A percentile compares a stretch with the other conserved stretches of the same genome.
Evolutionary conservation across 2,888 invertebrate genomes (phyloP).

Genomic region (Mesorhabditis spiculigera): DNA sequence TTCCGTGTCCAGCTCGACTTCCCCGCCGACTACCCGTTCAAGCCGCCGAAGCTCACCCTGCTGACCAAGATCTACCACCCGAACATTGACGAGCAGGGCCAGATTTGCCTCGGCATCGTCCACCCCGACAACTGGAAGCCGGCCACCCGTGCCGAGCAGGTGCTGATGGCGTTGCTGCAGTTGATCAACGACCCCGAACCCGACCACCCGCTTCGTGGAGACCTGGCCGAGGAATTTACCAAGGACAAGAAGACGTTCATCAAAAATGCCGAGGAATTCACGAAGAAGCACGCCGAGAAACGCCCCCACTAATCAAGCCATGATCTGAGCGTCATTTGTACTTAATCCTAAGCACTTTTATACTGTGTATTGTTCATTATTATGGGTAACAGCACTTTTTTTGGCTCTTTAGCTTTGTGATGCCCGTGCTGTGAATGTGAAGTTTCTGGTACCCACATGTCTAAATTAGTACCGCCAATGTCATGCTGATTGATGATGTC

Average conservation of each 20-base stretch:
- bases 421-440: background rate
- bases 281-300: slow-evolving; percentile 95
- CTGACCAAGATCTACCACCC: slow-evolving; percentile 99
- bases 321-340: background rate
- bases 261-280: slow-evolving; percentile 96
- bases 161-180: slow-evolving; percentile 89
- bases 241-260: slow-evolving; percentile 95
- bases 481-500: too few species aligned
- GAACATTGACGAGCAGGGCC: slow-evolving; percentile 97
- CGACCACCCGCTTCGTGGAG: slow-evolving; percentile 92
- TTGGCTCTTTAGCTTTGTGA: background rate
- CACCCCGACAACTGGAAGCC: slow-evolving; percentile 99
- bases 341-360: background rate
- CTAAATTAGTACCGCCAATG: too few species aligned
- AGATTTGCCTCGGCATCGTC: slow-evolving; percentile 92
- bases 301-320: slow-evolving; percentile 68
- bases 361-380: background rate
- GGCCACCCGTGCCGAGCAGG: slow-evolving; percentile 98
- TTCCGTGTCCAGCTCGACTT: slow-evolving; percentile 96
- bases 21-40: slow-evolving; percentile 98
- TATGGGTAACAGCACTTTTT: background rate
- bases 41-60: slow-evolving; percentile 98
- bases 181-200: slow-evolving; percentile 97
- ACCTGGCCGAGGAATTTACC: slow-evolving; percentile 91
- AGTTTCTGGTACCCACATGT: background rate